Evolutionary conservation across 2,888 invertebrate genomes (phyloP).

Genomic region (Hecatera dysodea): DNA sequence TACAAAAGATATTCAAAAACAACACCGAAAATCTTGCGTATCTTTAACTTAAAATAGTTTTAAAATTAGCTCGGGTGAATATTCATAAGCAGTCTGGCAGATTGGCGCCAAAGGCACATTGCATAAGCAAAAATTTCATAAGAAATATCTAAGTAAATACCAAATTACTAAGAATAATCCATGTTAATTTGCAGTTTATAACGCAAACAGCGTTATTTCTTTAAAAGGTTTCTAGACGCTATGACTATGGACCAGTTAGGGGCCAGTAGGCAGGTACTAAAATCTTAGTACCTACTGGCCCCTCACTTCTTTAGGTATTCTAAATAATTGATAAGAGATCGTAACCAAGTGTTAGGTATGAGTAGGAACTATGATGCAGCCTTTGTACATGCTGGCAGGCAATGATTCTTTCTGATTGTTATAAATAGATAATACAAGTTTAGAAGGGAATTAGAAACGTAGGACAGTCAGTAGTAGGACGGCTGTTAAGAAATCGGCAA

Average conservation of each 20-base stretch:
- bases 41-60: slow-evolving; percentile 8
- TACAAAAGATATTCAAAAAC: slow-evolving; percentile 20
- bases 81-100: slow-evolving; percentile 33
- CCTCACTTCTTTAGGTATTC: too few species aligned
- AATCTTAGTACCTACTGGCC: too few species aligned
- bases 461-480: too few species aligned
- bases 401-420: too few species aligned
- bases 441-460: too few species aligned
- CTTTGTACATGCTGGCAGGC: too few species aligned
- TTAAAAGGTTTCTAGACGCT: background rate
- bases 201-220: background rate
- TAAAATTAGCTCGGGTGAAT: slow-evolving; percentile 36
- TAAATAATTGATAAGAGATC: too few species aligned
- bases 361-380: too few species aligned
- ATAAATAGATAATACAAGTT: too few species aligned
- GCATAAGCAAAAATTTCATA: background rate
- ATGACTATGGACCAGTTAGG: background rate
- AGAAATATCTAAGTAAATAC: background rate
- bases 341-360: too few species aligned
- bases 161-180: background rate
- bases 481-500: too few species aligned
- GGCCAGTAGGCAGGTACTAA: background rate
- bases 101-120: slow-evolving; percentile 13
- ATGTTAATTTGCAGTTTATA: background rate
- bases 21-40: slow-evolving; percentile 37